These are phyloP conservation scores for Upupa epops DNA, from an alignment of 2,113 vertebrate genomes.

Conservation along the genomic window DNA sequence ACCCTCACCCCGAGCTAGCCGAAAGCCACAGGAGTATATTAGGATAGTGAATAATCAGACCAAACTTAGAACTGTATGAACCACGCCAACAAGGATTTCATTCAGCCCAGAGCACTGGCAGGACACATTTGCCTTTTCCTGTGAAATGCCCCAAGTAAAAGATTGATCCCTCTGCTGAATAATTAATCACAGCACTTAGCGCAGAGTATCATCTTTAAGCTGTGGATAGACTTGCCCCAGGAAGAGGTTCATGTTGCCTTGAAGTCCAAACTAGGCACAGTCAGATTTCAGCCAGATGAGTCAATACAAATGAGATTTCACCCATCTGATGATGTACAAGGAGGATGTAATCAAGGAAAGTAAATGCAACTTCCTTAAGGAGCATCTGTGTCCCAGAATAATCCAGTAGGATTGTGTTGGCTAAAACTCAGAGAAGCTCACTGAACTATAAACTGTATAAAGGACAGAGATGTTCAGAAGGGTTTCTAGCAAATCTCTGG, in stretches of 20 bases:
- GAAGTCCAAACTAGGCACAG: background rate
- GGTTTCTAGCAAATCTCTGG: background rate
- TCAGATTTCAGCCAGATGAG: background rate
- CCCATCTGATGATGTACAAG: background rate
- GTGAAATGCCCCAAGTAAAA: background rate
- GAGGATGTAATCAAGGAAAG: background rate
- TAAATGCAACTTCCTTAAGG: background rate
- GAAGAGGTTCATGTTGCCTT: background rate
- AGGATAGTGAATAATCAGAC: background rate
- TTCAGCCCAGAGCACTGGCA: background rate
- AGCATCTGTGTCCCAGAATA: background rate
- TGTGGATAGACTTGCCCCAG: background rate
- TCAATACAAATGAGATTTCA: background rate
- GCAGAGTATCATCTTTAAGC: background rate
- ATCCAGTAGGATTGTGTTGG: background rate
- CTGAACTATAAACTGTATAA: background rate
- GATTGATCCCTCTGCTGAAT: background rate
- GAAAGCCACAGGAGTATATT: background rate
- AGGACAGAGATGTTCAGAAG: background rate
- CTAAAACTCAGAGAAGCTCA: background rate
- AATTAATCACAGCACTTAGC: background rate
- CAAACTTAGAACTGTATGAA: background rate
- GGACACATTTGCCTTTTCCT: background rate
- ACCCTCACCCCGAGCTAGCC: background rate
- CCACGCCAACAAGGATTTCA: background rate